A percentile compares a stretch with the other conserved stretches of the same genome.
phyloP scores from a whole-genome alignment of 37 sponge, comb jelly and placozoan species.

The Crambe crambe region DNA sequence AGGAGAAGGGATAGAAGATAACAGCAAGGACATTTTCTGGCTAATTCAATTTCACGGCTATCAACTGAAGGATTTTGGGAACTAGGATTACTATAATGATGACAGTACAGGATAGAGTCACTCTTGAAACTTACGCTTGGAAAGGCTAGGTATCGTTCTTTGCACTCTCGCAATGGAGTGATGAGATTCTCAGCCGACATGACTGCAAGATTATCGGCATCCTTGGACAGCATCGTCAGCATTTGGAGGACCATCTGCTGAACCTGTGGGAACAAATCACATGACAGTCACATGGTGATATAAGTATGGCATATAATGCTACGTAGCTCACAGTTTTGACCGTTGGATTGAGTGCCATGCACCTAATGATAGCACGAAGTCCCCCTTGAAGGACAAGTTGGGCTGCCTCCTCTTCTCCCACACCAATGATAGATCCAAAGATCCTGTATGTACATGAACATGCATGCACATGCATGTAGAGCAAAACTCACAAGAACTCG shows the following conservation, averaged over 20 bases:
- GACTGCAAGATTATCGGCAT: conserved; percentile 38
- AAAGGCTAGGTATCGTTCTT: conserved; percentile 15
- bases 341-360: not conserved
- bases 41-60: no score
- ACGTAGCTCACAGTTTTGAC: not conserved
- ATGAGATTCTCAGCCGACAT: conserved; percentile 31
- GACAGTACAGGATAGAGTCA: not conserved
- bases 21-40: no score
- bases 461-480: no score
- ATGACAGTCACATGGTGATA: not conserved
- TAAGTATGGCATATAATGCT: not conserved
- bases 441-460: no score
- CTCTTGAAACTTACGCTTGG: conserved; percentile 10
- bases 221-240: conserved; percentile 26
- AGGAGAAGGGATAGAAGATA: not conserved
- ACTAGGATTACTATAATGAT: not conserved
- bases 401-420: conserved; percentile 38
- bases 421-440: conserved; percentile 22
- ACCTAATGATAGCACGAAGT: conserved; percentile 25
- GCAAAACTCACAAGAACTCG: no score
- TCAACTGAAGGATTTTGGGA: no score
- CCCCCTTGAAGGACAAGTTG: conserved; percentile 64
- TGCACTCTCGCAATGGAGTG: conserved; percentile 1
- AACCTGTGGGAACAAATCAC: not conserved
- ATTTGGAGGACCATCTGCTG: conserved; percentile 4